A percentile compares a stretch with the other conserved stretches of the same genome.
Evolutionary conservation across 2,797 vertebrate species (phyloP).

Genomic region (Sebastes matsubarae): DNA sequence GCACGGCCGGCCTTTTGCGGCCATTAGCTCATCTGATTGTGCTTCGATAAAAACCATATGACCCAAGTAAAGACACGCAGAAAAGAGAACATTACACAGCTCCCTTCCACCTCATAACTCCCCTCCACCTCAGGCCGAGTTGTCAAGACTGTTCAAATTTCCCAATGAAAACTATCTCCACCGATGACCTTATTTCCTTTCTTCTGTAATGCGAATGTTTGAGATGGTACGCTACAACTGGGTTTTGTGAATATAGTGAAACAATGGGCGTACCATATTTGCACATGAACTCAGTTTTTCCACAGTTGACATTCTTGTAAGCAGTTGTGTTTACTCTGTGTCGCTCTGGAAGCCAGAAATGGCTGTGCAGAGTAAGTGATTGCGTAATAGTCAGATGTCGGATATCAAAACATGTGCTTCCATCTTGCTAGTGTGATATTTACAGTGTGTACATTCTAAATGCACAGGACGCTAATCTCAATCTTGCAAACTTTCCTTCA

Average conservation of each 20-base stretch:
- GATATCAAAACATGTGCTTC: constrained; percentile 22
- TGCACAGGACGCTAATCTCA: neutral
- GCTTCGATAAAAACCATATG: constrained; percentile 76
- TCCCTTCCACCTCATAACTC: constrained; percentile 43
- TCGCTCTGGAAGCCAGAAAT: constrained; percentile 29
- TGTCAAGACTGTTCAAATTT: constrained; percentile 58
- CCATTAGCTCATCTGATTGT: constrained; percentile 73
- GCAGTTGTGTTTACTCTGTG: constrained; percentile 57
- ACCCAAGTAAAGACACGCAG: constrained; percentile 38
- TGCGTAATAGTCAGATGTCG: constrained; percentile 23
- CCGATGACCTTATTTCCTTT: constrained; percentile 59
- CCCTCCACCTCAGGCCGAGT: constrained; percentile 26
- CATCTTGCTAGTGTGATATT: neutral
- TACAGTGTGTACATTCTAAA: neutral
- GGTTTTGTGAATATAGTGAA: constrained; percentile 49
- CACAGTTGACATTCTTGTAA: constrained; percentile 61
- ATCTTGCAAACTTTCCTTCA: constrained; percentile 11
- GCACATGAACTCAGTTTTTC: constrained; percentile 60
- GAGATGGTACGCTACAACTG: constrained; percentile 25
- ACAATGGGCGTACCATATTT: constrained; percentile 34
- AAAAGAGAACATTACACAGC: constrained; percentile 51
- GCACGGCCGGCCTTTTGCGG: constrained; percentile 36
- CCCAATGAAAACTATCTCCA: constrained; percentile 62
- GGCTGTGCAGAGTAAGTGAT: constrained; percentile 15
- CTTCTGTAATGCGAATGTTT: constrained; percentile 31